phyloP scores from a whole-genome alignment of 2,888 invertebrate genomes.

The Heliconius hortense region DNA sequence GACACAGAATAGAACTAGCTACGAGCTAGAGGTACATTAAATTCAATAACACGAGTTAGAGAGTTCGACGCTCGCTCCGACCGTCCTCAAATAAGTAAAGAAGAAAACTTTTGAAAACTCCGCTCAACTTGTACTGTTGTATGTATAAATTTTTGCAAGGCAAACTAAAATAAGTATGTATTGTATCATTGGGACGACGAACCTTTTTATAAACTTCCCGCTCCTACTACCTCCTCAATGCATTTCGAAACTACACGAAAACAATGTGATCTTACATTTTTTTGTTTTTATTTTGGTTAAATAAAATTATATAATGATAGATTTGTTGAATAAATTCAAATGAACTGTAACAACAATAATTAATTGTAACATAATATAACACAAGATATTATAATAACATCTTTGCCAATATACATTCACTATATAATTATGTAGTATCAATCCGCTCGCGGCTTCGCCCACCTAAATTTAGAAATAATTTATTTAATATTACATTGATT shows the following conservation, averaged over 20 bases:
- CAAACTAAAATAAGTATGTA: slow-evolving; percentile 58
- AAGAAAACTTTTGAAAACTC: slow-evolving; percentile 76
- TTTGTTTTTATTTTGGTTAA: background rate
- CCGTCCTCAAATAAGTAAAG: slow-evolving; percentile 80
- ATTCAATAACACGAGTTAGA: slow-evolving; percentile 81
- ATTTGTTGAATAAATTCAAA: background rate
- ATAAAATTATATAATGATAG: background rate
- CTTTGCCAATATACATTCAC: too few species aligned
- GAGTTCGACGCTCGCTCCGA: slow-evolving; percentile 78
- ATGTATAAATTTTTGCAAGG: slow-evolving; percentile 64
- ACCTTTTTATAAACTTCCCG: slow-evolving; percentile 33
- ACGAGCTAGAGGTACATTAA: slow-evolving; percentile 74
- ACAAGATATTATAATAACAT: background rate
- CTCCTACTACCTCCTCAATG: slow-evolving; percentile 20
- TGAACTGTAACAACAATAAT: background rate
- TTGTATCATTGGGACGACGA: slow-evolving; percentile 33
- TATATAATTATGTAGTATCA: too few species aligned
- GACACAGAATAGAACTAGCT: slow-evolving; percentile 69
- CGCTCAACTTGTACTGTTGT: slow-evolving; percentile 70
- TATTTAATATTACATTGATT: too few species aligned
- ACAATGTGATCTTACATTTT: slow-evolving; percentile 26
- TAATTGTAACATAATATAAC: background rate
- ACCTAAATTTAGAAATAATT: too few species aligned
- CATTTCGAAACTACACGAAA: slow-evolving; percentile 21
- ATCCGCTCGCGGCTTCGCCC: too few species aligned